phyloP scores from a whole-genome alignment of 2,113 vertebrate species.

The Heterocephalus glaber region DNA sequence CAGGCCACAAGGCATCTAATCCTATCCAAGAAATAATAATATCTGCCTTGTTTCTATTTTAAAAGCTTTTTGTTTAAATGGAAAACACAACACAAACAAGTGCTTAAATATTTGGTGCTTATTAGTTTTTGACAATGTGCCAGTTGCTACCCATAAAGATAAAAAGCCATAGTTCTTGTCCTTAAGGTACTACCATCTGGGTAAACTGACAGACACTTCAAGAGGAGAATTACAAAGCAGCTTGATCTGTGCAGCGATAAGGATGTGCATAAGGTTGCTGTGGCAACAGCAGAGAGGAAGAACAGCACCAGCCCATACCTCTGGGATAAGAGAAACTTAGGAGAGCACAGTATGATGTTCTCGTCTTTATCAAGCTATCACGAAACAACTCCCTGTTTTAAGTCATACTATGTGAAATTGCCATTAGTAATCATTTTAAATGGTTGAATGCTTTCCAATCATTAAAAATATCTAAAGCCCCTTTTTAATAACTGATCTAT shows the following conservation, averaged over 20 bases:
- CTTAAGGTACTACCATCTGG: constrained; percentile 29
- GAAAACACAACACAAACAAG: neutral
- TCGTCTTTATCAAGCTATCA: neutral
- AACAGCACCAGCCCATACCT: neutral
- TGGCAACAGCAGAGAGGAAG: neutral
- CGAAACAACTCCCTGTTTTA: neutral
- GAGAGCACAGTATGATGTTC: neutral
- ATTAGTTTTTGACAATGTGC: neutral
- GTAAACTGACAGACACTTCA: neutral
- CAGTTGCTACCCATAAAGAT: neutral
- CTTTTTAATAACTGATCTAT: neutral
- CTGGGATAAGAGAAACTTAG: neutral
- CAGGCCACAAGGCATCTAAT: neutral
- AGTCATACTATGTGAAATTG: neutral
- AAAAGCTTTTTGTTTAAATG: neutral
- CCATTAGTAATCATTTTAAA: neutral
- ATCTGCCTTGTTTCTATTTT: neutral
- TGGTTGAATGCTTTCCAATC: neutral
- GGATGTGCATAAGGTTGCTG: neutral
- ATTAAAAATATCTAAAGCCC: neutral
- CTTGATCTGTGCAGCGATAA: neutral
- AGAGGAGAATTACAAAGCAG: neutral
- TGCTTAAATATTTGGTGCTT: neutral
- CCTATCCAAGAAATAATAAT: neutral
- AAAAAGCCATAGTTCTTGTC: constrained; percentile 31